Evolutionary conservation across 1,140 invertebrate species (phyloP).

Genomic region (Calephelis virginiensis): DNA sequence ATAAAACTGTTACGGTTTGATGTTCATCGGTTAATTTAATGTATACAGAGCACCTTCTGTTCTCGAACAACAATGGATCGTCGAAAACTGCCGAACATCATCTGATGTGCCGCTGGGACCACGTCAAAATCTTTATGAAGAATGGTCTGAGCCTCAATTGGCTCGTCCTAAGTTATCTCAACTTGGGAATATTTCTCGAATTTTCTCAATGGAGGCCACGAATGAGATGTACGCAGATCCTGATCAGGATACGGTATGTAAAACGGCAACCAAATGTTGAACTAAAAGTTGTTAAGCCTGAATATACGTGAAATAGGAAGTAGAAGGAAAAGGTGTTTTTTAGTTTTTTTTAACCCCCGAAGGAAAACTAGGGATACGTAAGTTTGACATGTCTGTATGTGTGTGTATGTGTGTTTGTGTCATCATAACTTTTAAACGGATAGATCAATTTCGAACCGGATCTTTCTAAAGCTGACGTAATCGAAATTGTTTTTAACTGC

Average conservation of each 20-base stretch:
- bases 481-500: too few relatives aligned
- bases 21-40: too few relatives aligned
- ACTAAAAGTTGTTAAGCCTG: neutral
- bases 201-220: constrained; percentile 14
- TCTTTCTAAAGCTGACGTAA: too few relatives aligned
- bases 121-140: constrained; percentile 73
- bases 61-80: constrained; percentile 78
- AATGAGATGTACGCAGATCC: neutral
- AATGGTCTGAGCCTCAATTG: constrained; percentile 53
- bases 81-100: constrained; percentile 74
- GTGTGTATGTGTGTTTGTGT: too few relatives aligned
- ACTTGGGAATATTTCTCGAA: constrained; percentile 14
- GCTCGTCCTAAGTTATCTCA: constrained; percentile 8
- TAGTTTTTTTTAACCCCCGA: too few relatives aligned
- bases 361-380: too few relatives aligned
- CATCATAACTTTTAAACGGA: too few relatives aligned
- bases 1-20: too few relatives aligned
- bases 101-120: constrained; percentile 56
- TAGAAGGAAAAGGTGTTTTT: too few relatives aligned
- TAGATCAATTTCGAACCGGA: too few relatives aligned
- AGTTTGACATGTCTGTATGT: too few relatives aligned
- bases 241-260: constrained; percentile 23
- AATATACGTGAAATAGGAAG: neutral
- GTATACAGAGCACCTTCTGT: constrained; percentile 42
- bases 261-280: neutral